Base-by-base conservation (phyloP, 2,113 vertebrate genomes). In the Otis tarda region DNA sequence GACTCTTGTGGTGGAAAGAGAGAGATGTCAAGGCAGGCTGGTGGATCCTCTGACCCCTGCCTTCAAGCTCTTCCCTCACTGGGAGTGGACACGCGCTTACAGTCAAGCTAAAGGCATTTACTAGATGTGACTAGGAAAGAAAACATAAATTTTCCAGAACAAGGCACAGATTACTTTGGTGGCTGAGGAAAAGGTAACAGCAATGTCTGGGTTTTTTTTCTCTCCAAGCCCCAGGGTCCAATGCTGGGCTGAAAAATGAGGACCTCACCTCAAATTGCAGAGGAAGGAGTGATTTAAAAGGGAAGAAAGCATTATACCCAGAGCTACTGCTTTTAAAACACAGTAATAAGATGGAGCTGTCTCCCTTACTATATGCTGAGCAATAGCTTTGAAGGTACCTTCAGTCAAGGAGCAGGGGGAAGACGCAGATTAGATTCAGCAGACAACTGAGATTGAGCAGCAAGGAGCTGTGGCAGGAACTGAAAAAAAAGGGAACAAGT, bases 361-460 rank as follows among this genome's bases (percentile, higher is more conserved):
- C 15, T 85, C 37, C 30, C 67, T 84, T 94, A 61, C 45, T 93
- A 3, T 52, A 59, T 3, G 10, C 65, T 64, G 49, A 95, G 69
- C 35, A 75, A 63, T 19, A 77, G 35, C 53, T 87, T 65, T 83
- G 81, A 47, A 75, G 22, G 30, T 71, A 49, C n/a, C 35, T 68
- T 78, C 71, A 91, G 50, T 84, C 45, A 53, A 91, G 39, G 45
- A 89, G 41, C 49, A 53, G 43, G 37, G 31, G 18, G 23, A 92
- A 86, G 68, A 56, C 4, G 2, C 69, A 69, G 75, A 83, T 80
- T n/a, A 92, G 63, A 80, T 80, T 87, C n/a, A 92, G 41, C 68
- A 79, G 56, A 75, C 31, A 91, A 82, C 95, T 94, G 94, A 80
- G 81, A 91, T 1, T 84, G 88, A 95, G 95, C 89, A 96, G 41